Evolutionary conservation across 2,113 vertebrate genomes (phyloP).

Genomic region (Ascaphus truei): DNA sequence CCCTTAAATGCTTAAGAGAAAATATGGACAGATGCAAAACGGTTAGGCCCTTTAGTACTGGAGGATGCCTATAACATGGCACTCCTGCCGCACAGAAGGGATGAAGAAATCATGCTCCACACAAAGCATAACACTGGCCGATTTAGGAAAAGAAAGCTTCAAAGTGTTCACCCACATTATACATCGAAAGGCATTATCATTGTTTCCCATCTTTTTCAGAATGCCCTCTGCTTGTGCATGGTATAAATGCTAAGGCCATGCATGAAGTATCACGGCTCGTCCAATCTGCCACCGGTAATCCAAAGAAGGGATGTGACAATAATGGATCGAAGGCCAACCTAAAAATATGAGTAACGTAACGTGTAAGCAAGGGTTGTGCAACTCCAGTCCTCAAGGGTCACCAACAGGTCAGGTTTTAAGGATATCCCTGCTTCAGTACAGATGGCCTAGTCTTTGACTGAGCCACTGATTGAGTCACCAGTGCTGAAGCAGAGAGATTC

Average conservation of each 20-base stretch:
- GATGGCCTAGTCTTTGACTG: too few relatives aligned
- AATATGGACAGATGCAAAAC: constrained; percentile 51
- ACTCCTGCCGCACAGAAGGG: neutral
- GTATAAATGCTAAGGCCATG: neutral
- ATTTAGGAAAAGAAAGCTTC: neutral
- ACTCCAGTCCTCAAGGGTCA: too few relatives aligned
- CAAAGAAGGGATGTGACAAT: too few relatives aligned
- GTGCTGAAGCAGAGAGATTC: too few relatives aligned
- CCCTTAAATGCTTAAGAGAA: constrained; percentile 39
- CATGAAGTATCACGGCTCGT: neutral
- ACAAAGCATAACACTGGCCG: neutral
- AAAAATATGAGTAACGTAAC: too few relatives aligned
- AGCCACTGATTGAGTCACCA: too few relatives aligned
- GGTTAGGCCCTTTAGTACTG: neutral
- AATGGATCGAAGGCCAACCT: too few relatives aligned
- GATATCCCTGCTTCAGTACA: too few relatives aligned
- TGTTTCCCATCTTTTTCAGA: neutral
- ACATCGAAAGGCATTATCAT: neutral
- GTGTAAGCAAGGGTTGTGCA: too few relatives aligned
- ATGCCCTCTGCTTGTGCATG: neutral
- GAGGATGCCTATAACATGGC: neutral
- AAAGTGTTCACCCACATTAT: neutral
- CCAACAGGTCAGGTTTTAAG: too few relatives aligned
- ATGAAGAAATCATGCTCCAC: constrained; percentile 8
- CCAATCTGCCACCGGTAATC: neutral